Base-by-base conservation (phyloP, 2,797 vertebrate genomes). In the Premnoplex brunnescens region DNA sequence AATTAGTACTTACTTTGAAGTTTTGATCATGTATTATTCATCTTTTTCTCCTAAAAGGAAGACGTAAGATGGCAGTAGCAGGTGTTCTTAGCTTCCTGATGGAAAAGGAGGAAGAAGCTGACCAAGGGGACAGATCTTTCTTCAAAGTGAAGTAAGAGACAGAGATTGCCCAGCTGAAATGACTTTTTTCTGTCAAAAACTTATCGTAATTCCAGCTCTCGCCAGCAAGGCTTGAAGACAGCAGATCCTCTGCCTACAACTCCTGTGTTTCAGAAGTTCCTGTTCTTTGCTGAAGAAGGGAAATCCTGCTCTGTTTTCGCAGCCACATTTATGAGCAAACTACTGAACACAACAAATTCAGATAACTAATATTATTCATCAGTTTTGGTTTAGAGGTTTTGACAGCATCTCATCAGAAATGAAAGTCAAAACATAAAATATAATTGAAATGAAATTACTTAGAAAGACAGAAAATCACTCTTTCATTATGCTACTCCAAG, bases 21-120 rank as follows among this genome's bases (percentile, higher is more conserved):
- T 85, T 80, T 76, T 75, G 49, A 58, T 80, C 64, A 66, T 88
- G 89, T 55, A 96, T 89, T 93, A 96, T 93, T 97, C 46, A 95
- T 89, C 46, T 62, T 79, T 49, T 78, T 85, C 52, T 80, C 43
- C 66, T 85, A 77, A 88, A 93, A 77, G 21, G 43, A 88, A 96
- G 72, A 54, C 14, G 6, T 46, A 79, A 83, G 68, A 87, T 34
- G 27, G 60, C 68, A 93, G 56, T 58, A 93, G 72, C 72, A 96
- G 79, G 62, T 91, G 78, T 59, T 82, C 78, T 79, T 82, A 60
- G 54, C 23, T 89, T 91, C 69, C 58, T 89, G 51, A 81, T 69
- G 43, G 64, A 87, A 89, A 80, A 67, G 17, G 24, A 92, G 58
- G 78, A 76, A 93, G 51, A 77, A 78, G 49, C 6, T 92, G 87